Evolutionary conservation across 1,140 invertebrate species (phyloP).

Genomic region (Ganaspis sp.): DNA sequence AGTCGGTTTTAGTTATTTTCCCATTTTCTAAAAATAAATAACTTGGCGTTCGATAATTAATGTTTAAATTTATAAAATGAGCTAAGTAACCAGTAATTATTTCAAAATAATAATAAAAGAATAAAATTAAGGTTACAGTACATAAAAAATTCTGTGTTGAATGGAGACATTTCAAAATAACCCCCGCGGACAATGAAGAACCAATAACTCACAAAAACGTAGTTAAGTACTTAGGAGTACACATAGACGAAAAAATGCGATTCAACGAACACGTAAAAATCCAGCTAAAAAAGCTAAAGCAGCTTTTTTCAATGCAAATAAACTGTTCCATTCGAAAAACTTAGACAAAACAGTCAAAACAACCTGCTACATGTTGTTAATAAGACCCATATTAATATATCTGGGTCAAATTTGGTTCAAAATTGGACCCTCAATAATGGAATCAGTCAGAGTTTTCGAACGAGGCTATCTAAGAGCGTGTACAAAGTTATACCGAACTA

Average conservation of each 20-base stretch:
- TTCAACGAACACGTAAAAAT: conserved; percentile 29
- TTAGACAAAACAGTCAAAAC: conserved; percentile 31
- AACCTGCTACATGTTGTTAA: no score
- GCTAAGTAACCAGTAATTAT: no score
- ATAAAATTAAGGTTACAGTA: no score
- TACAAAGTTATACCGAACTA: neutral
- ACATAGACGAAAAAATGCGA: conserved; percentile 16
- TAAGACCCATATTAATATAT: neutral
- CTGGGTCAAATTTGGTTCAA: no score
- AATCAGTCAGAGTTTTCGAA: neutral
- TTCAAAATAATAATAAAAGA: no score
- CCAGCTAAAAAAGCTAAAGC: conserved; percentile 39
- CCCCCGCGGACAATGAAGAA: conserved; percentile 1
- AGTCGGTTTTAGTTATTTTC: no score
- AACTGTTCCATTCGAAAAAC: conserved; percentile 42
- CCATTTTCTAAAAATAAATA: no score
- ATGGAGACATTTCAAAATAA: conserved; percentile 41
- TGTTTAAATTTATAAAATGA: no score
- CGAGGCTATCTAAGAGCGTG: neutral
- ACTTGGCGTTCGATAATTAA: no score
- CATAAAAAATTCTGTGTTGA: no score
- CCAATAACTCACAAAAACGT: conserved; percentile 32
- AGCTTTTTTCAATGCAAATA: conserved; percentile 15
- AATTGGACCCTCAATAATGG: neutral
- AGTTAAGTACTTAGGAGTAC: conserved; percentile 34